Conservation (phyloP, 2,797 vertebrate genomes). For the Lepilemur septentrionalis region DNA sequence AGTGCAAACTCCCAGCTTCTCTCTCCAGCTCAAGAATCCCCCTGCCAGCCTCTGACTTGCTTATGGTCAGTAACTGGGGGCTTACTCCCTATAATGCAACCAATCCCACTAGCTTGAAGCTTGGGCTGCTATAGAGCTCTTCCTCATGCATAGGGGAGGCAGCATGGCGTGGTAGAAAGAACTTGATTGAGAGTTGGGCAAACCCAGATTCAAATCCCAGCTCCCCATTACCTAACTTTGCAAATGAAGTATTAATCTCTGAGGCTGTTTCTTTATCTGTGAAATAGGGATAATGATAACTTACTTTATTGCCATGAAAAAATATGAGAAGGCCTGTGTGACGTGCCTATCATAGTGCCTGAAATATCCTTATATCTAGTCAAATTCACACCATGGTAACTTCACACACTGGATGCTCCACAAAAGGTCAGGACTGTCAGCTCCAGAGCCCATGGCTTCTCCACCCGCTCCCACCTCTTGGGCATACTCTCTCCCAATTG, state of each 20-base stretch:
- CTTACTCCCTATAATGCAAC: background rate
- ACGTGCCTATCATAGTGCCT: background rate
- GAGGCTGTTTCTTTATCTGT: background rate
- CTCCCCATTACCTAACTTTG: background rate
- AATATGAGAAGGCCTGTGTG: background rate
- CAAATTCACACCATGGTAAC: background rate
- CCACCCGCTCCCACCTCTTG: background rate
- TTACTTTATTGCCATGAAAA: background rate
- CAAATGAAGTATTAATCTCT: background rate
- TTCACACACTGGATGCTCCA: background rate
- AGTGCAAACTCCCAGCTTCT: background rate
- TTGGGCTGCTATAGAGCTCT: background rate
- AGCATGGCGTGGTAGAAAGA: background rate
- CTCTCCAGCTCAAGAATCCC: background rate
- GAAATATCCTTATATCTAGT: background rate
- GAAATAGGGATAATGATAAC: background rate
- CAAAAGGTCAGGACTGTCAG: background rate
- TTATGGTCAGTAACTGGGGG: background rate
- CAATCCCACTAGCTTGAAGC: background rate
- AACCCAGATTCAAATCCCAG: background rate
- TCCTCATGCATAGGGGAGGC: background rate
- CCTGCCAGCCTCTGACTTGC: background rate
- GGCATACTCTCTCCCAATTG: background rate
- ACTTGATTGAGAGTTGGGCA: background rate
- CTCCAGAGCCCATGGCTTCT: background rate